A percentile compares a stretch with the other conserved stretches of the same genome.
Conservation (phyloP, 2,888 invertebrate species). For the Epirrita christyi region DNA sequence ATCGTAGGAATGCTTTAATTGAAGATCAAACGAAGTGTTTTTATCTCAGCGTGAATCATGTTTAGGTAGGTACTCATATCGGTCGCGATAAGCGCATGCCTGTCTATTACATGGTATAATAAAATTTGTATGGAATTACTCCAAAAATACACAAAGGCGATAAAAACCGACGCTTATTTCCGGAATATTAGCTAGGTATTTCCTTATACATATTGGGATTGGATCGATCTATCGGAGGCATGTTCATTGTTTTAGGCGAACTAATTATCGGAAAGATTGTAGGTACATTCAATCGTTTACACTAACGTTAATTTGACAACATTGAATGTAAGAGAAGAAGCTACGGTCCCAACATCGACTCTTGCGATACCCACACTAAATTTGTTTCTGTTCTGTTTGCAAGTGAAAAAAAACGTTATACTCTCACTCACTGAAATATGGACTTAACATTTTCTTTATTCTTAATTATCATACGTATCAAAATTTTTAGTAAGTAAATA, state of each 20-base stretch:
- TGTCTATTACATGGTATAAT: neutral
- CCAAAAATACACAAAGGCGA: slow-evolving; percentile 6
- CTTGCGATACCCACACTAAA: slow-evolving; percentile 1
- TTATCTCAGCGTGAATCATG: neutral
- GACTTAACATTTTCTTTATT: slow-evolving; percentile 52
- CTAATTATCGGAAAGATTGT: neutral
- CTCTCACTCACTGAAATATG: slow-evolving; percentile 40
- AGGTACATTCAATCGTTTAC: slow-evolving; percentile 15
- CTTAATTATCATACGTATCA: slow-evolving; percentile 61
- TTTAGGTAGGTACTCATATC: slow-evolving; percentile 2
- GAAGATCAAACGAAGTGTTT: slow-evolving; percentile 11
- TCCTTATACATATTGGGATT: slow-evolving; percentile 2
- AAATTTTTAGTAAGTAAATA: slow-evolving; percentile 60
- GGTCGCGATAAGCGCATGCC: slow-evolving; percentile 4
- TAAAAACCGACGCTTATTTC: slow-evolving; percentile 19
- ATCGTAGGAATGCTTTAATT: neutral
- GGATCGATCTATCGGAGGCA: slow-evolving; percentile 28
- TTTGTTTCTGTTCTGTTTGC: neutral
- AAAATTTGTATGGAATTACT: neutral
- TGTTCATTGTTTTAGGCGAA: slow-evolving; percentile 19
- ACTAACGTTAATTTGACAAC: slow-evolving; percentile 21
- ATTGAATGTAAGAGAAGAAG: slow-evolving; percentile 14
- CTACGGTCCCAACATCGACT: slow-evolving; percentile 6
- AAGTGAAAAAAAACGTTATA: slow-evolving; percentile 17
- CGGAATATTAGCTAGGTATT: slow-evolving; percentile 13